Conservation (phyloP, 2,888 invertebrate species). For the Ophion costatus region DNA sequence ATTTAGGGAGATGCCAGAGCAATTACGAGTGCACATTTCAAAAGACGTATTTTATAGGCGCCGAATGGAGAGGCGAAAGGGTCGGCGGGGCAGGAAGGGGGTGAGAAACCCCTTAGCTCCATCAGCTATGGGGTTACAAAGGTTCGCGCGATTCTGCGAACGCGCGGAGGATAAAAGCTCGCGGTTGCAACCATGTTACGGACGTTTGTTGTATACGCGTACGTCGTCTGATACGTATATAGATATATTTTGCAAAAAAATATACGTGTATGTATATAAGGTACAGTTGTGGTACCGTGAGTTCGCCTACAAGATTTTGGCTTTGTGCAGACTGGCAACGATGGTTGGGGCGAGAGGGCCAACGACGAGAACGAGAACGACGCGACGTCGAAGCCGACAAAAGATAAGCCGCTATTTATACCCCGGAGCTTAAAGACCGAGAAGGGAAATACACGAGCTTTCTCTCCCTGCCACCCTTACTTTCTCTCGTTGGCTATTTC, state of each 20-base stretch:
- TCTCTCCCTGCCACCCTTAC: not conserved
- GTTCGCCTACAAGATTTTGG: constrained; percentile 54
- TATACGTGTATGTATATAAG: constrained; percentile 21
- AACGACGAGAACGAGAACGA: constrained; percentile 60
- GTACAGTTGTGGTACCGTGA: constrained; percentile 61
- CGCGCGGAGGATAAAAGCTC: constrained; percentile 49
- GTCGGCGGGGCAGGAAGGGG: constrained; percentile 9
- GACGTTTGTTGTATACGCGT: constrained; percentile 14
- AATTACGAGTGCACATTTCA: constrained; percentile 81
- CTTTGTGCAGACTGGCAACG: constrained; percentile 55
- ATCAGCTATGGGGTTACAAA: constrained; percentile 59
- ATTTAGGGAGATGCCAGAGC: constrained; percentile 78
- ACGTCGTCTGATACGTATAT: constrained; percentile 20
- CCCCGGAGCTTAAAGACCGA: constrained; percentile 77
- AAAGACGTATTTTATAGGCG: constrained; percentile 71
- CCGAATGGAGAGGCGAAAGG: not conserved
- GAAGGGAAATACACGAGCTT: constrained; percentile 62
- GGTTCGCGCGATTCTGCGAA: constrained; percentile 46
- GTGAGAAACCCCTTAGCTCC: constrained; percentile 62
- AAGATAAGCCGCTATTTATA: constrained; percentile 83
- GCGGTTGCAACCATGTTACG: constrained; percentile 57
- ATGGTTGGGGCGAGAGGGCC: constrained; percentile 22
- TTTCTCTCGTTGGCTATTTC: not conserved
- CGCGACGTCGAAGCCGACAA: constrained; percentile 79
- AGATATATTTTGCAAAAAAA: constrained; percentile 23